A percentile compares a stretch with the other conserved stretches of the same genome.
Evolutionary conservation across 2,113 vertebrate genomes (phyloP).

Genomic region (Elaphurus davidianus): DNA sequence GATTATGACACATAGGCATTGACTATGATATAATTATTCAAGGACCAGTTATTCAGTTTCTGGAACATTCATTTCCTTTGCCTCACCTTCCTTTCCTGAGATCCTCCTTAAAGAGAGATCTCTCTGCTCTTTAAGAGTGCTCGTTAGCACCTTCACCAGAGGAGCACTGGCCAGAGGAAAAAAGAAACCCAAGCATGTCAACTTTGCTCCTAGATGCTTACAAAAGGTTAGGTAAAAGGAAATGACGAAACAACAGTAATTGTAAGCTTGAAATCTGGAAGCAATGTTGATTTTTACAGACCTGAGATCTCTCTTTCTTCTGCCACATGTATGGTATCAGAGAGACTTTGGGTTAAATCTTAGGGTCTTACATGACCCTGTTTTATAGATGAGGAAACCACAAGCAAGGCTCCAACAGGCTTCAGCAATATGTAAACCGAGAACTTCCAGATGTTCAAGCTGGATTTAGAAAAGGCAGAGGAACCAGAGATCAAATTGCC

Average conservation of each 20-base stretch:
- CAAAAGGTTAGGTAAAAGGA: background rate
- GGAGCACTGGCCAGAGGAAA: background rate
- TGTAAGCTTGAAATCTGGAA: background rate
- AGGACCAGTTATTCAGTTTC: background rate
- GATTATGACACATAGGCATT: background rate
- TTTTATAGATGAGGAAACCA: background rate
- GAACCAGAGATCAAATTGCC: background rate
- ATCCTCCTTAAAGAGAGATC: background rate
- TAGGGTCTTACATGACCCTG: background rate
- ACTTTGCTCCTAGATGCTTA: background rate
- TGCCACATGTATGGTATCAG: background rate
- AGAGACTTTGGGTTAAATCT: background rate
- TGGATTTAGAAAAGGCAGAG: background rate
- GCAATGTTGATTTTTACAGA: background rate
- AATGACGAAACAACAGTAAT: background rate
- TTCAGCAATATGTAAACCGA: background rate
- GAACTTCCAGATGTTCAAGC: background rate
- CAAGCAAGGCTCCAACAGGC: background rate
- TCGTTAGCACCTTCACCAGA: background rate
- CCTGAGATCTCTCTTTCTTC: background rate
- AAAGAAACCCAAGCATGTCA: background rate
- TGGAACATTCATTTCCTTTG: background rate
- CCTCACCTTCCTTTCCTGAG: background rate
- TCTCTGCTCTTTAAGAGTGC: background rate
- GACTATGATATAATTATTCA: background rate